phyloP scores from a whole-genome alignment of 2,888 invertebrate genomes.

The Drymonia ruficornis region DNA sequence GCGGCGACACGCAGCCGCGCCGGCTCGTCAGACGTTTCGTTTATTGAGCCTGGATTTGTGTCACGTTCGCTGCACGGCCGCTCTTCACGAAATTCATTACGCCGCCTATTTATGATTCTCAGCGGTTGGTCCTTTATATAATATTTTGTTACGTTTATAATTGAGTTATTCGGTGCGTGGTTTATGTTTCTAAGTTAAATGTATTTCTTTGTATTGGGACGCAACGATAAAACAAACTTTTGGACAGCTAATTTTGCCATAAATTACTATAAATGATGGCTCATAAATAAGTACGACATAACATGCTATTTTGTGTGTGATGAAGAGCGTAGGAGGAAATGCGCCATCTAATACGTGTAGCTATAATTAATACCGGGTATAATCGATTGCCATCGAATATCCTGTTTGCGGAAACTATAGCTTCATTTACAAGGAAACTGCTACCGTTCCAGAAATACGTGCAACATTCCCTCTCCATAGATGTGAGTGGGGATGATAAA shows the following conservation, averaged over 20 bases:
- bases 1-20: conserved; percentile 44
- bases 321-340: too few relatives aligned
- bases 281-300: conserved; percentile 1
- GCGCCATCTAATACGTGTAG: too few relatives aligned
- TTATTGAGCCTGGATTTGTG: conserved; percentile 65
- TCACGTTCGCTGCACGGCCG: conserved; percentile 58
- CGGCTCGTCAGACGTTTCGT: conserved; percentile 50
- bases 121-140: conserved; percentile 41
- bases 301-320: neutral
- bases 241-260: neutral
- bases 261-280: conserved; percentile 3
- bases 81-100: conserved; percentile 64
- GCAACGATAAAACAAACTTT: conserved; percentile 4
- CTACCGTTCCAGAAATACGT: conserved; percentile 40
- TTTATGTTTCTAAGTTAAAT: conserved; percentile 12
- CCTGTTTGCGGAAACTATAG: conserved; percentile 40
- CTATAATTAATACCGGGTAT: neutral
- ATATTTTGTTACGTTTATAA: conserved; percentile 49
- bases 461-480: conserved; percentile 29
- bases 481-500: conserved; percentile 64
- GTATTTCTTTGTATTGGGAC: conserved; percentile 10
- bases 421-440: conserved; percentile 66
- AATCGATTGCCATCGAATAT: conserved; percentile 37
- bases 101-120: conserved; percentile 50
- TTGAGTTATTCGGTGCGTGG: conserved; percentile 37